Conservation (phyloP, 2,888 invertebrate genomes). For the Margaritifera margaritifera region DNA sequence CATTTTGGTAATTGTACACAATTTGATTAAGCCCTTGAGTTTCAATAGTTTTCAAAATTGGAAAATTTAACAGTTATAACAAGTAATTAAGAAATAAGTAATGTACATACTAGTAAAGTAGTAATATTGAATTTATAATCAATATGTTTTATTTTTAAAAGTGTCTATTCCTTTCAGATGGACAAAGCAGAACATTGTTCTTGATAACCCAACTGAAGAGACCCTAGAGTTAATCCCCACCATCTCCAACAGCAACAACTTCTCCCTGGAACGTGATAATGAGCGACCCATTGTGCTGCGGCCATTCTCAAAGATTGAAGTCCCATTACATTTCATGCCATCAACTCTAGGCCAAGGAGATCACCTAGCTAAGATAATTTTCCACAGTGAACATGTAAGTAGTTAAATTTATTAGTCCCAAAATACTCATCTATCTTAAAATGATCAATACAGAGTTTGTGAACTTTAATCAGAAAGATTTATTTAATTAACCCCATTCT, state of each 20-base stretch:
- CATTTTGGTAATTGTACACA: too few species aligned
- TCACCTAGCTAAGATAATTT: conserved; percentile 66
- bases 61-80: too few species aligned
- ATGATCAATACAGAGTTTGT: neutral
- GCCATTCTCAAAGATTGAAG: conserved; percentile 53
- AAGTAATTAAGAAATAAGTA: too few species aligned
- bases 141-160: neutral
- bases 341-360: conserved; percentile 68
- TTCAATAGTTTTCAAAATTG: too few species aligned
- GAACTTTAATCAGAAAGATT: neutral
- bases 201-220: conserved; percentile 71
- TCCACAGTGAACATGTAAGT: conserved; percentile 68
- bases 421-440: neutral
- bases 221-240: conserved; percentile 63
- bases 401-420: neutral
- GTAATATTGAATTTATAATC: too few species aligned
- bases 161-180: conserved; percentile 47
- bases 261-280: conserved; percentile 65
- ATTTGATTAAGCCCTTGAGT: too few species aligned
- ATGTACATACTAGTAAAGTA: too few species aligned
- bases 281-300: conserved; percentile 59
- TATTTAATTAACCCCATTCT: too few species aligned
- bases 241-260: conserved; percentile 71
- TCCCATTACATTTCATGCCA: conserved; percentile 71
- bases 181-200: conserved; percentile 61